phyloP scores from a whole-genome alignment of 2,113 vertebrate species.

The Pelecanus crispus region DNA sequence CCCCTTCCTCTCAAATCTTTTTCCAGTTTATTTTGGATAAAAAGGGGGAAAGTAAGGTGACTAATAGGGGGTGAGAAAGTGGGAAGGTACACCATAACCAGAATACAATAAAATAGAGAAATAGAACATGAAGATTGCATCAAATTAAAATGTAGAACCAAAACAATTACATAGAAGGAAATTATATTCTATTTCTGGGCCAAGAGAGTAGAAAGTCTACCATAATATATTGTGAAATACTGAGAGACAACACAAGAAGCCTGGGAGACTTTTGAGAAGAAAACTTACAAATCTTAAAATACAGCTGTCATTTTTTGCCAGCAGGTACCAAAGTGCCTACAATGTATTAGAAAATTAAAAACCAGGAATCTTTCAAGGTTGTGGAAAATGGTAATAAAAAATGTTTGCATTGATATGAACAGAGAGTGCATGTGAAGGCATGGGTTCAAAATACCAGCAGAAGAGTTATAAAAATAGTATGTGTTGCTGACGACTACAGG shows the following conservation, averaged over 20 bases:
- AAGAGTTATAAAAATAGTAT: background rate
- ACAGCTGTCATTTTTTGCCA: background rate
- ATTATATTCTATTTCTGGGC: background rate
- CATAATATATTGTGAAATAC: background rate
- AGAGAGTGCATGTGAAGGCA: background rate
- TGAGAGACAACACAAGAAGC: background rate
- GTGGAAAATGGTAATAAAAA: background rate
- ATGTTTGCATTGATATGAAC: background rate
- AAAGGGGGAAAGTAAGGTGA: background rate
- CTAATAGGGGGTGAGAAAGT: background rate
- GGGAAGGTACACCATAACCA: background rate
- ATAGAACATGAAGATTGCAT: background rate
- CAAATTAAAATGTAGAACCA: background rate
- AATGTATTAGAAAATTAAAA: background rate
- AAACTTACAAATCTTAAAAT: background rate
- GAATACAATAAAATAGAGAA: background rate
- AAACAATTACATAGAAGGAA: background rate
- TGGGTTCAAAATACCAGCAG: background rate
- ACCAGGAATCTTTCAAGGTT: background rate
- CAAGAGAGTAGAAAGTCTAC: background rate
- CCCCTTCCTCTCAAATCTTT: background rate
- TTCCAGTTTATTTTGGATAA: background rate
- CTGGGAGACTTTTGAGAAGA: background rate
- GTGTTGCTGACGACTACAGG: background rate
- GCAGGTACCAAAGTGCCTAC: background rate